Conservation (phyloP, 2,888 invertebrate species). For the Anorthoa munda region DNA sequence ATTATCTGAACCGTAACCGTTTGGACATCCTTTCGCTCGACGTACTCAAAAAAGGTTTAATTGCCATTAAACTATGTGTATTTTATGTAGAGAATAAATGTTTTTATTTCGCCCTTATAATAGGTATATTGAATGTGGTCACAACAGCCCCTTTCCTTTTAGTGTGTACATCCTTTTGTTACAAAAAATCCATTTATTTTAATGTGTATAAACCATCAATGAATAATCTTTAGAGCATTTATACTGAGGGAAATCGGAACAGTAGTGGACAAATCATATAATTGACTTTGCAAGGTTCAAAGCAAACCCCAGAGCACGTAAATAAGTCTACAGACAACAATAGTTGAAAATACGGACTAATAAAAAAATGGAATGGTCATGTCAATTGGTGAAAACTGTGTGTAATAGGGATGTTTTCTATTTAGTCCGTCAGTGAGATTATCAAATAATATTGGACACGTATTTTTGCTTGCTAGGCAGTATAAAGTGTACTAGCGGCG, state of each 20-base stretch:
- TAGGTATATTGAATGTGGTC: slow-evolving; percentile 30
- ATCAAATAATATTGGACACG: too few species aligned
- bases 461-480: too few species aligned
- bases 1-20: background rate
- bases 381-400: too few species aligned
- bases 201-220: slow-evolving; percentile 13
- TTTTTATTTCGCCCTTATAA: slow-evolving; percentile 34
- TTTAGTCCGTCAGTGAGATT: too few species aligned
- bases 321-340: too few species aligned
- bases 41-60: slow-evolving; percentile 21
- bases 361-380: slow-evolving; percentile 2
- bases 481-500: too few species aligned
- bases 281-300: slow-evolving; percentile 1
- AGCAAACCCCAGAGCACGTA: background rate
- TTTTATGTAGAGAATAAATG: slow-evolving; percentile 43
- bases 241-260: background rate
- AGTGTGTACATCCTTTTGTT: slow-evolving; percentile 34
- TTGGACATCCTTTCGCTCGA: slow-evolving; percentile 38
- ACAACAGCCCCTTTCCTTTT: slow-evolving; percentile 14
- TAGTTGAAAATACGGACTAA: background rate
- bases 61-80: slow-evolving; percentile 7
- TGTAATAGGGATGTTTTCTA: too few species aligned
- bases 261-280: too few species aligned
- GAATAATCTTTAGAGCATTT: slow-evolving; percentile 29
- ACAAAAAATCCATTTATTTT: slow-evolving; percentile 38